Evolutionary conservation across 2,888 invertebrate species (phyloP).

Genomic region (Nycteola revayana): DNA sequence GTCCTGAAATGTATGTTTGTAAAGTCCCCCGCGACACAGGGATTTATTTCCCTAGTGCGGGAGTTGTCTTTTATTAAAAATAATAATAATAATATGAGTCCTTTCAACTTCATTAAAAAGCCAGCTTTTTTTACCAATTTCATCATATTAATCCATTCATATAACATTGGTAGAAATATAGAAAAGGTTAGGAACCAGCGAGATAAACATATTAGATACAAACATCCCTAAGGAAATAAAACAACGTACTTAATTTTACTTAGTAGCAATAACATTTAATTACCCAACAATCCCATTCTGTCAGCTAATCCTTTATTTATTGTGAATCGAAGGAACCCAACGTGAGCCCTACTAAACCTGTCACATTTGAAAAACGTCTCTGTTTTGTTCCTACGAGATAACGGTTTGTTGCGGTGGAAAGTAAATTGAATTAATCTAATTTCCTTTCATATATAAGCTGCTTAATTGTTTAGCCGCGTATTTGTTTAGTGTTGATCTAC

Average conservation of each 20-base stretch:
- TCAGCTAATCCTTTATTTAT: conserved; percentile 69
- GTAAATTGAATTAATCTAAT: conserved; percentile 8
- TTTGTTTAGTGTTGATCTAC: too few relatives aligned
- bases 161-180: too few relatives aligned
- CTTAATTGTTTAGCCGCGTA: too few relatives aligned
- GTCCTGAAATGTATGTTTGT: too few relatives aligned
- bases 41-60: too few relatives aligned
- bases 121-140: too few relatives aligned
- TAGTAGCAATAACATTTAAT: conserved; percentile 64
- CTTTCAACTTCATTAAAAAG: too few relatives aligned
- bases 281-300: conserved; percentile 38
- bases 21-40: too few relatives aligned
- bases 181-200: too few relatives aligned
- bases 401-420: conserved; percentile 5
- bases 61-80: too few relatives aligned
- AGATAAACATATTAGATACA: conserved; percentile 14
- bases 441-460: not conserved
- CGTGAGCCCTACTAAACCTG: conserved; percentile 34
- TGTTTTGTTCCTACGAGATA: conserved; percentile 27
- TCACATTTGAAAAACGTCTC: conserved; percentile 42
- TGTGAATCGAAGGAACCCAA: conserved; percentile 28
- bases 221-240: not conserved
- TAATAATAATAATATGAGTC: too few relatives aligned
- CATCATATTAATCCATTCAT: too few relatives aligned
- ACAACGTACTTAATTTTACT: conserved; percentile 59